These are phyloP conservation scores for Drosophila trapezifrons DNA, from an alignment of 1,140 invertebrate genomes.

Conservation along the genomic window DNA sequence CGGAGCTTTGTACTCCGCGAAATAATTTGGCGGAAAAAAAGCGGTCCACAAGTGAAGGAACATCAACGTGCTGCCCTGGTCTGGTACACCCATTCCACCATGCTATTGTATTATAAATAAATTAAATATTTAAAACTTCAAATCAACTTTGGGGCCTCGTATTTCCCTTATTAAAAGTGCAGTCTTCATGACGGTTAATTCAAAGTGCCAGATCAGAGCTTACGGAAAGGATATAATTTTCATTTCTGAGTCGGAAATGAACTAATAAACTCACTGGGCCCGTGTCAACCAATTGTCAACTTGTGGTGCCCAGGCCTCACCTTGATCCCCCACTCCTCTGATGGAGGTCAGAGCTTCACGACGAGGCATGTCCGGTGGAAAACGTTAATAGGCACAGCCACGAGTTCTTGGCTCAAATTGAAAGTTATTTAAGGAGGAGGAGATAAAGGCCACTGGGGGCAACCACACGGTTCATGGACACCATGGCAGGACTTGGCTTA, in stretches of 20 bases:
- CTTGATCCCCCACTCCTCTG: slow-evolving; percentile 3
- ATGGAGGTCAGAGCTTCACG: slow-evolving; percentile 11
- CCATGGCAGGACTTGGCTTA: slow-evolving; percentile 26
- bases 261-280: slow-evolving; percentile 64
- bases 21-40: too few relatives aligned
- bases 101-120: too few relatives aligned
- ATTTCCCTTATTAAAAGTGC: too few relatives aligned
- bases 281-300: slow-evolving; percentile 64
- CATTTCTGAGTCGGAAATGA: slow-evolving; percentile 53
- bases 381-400: slow-evolving; percentile 67
- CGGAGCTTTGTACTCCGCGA: too few relatives aligned
- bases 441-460: slow-evolving; percentile 18
- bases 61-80: too few relatives aligned
- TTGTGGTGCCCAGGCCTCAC: slow-evolving; percentile 16
- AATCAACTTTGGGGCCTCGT: too few relatives aligned
- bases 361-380: slow-evolving; percentile 33
- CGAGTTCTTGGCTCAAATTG: slow-evolving; percentile 72
- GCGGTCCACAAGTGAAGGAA: too few relatives aligned
- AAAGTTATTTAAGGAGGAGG: slow-evolving; percentile 73
- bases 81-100: too few relatives aligned
- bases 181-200: not conserved
- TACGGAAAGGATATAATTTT: slow-evolving; percentile 41
- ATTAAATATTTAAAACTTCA: too few relatives aligned
- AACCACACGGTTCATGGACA: slow-evolving; percentile 1
- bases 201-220: not conserved